Evolutionary conservation across 2,888 invertebrate genomes (phyloP), one percentile per base, ranked within the genome.

Genomic region (Ophraella communa): DNA sequence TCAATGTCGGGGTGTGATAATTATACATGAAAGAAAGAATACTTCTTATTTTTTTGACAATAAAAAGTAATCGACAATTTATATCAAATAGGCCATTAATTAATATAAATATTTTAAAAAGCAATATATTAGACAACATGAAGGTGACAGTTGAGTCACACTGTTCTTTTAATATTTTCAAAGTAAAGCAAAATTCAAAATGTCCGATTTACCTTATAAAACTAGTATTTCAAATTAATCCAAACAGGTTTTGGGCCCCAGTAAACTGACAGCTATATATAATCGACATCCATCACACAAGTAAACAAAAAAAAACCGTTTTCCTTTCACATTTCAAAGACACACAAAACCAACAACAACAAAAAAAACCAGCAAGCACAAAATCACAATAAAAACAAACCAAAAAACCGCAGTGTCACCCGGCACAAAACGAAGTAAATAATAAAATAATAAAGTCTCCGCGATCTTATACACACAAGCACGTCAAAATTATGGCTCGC

Each of bases 181-280:
- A n/a, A n/a, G n/a, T n/a, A n/a, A n/a, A n/a, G n/a, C n/a, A n/a
- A 53, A 42, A 11, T 33, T 20, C 18, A 53, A 53, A 53, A 53
- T 33, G 30, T 53, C 30, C 21, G 52, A 18, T 69, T 68, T 63
- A 71, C 72, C 71, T 70, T 69, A 63, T 71, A 68, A 45, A 45
- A 70, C 64, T 66, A 55, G 30, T 64, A 64, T 64, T 39, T 53
- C 67, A 67, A 67, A 67, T 66, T 70, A 68, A 72, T 71, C 71
- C 72, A 67, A 68, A 64, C 64, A 58, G 64, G 64, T 64, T 64
- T 35, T 35, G 1, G 58, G 47, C 62, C 20, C 53, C 54, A 30
- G 14, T 44, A 23, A 56, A 56, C 51, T 54, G 42, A 60, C 59
- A 39, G 33, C 51, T 53, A 53, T 18, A n/a, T n/a, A 45, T 47